These are phyloP conservation scores for Heterohyrax brucei DNA, from an alignment of 2,797 vertebrate species.

Conservation along the genomic window DNA sequence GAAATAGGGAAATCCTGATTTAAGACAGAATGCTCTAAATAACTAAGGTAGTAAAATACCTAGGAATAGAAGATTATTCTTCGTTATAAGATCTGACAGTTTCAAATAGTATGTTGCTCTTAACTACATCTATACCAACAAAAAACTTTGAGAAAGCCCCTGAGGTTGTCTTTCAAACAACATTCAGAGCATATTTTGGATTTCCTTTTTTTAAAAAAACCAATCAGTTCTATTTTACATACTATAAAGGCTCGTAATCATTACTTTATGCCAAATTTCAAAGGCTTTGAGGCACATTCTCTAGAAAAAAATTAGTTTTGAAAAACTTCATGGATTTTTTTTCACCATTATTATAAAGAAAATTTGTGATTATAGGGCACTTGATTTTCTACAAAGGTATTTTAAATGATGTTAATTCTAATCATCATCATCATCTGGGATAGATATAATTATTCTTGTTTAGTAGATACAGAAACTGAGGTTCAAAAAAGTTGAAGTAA, in stretches of 20 bases:
- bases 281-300: background rate
- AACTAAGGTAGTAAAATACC: background rate
- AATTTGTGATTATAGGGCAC: background rate
- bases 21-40: constrained; percentile 7
- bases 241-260: background rate
- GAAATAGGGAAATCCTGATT: background rate
- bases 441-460: background rate
- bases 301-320: constrained; percentile 8
- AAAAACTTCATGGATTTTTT: constrained; percentile 2
- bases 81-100: background rate
- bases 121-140: background rate
- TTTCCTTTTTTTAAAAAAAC: background rate
- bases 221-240: background rate
- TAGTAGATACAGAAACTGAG: background rate
- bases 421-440: background rate
- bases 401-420: background rate
- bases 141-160: background rate
- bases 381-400: background rate
- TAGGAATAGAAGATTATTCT: background rate
- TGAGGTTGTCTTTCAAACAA: background rate
- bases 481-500: background rate
- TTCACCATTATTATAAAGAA: background rate
- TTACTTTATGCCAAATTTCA: background rate
- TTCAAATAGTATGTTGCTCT: background rate
- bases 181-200: background rate